Base-by-base conservation (phyloP, 2,113 vertebrate species). In the Oxyruncus cristatus region DNA sequence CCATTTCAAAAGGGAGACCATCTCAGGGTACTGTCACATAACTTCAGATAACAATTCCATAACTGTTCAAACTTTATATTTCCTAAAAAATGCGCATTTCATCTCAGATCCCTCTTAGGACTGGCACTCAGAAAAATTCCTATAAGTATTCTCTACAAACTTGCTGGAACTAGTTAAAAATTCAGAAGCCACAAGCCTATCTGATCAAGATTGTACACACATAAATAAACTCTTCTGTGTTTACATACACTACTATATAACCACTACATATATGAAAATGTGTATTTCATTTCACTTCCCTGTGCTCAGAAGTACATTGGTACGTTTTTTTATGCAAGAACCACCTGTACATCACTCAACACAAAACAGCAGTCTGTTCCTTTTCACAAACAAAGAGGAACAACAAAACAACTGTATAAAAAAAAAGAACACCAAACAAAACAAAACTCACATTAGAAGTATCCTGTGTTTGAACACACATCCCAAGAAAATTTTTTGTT, bases 221-320 rank as follows among this genome's bases (percentile, higher is more conserved):
- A 56, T 30, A 65, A 79, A 77, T 35, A 49, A 67, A 59, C 14
- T 15, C 10, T 52, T 56, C 6, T 20, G 44, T 26, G 32, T 26
- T 65, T 75, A 9, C 17, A 42, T 7, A 58, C 39, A 62, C 68
- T 6, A 32, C 24, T 16, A 59, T 18, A 9, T n/a, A 74, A 68
- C 2, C 24, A 41, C 20, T 13, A 32, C 5, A 1, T 8, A 35
- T 0, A 44, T 9, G 21, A 47, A 88, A 79, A 47, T 0, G 0
- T 20, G 2, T 11, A 46, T 83, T 87, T 85, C 50, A 58, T 67
- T 65, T 89, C 89, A 72, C 18, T 24, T 72, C 50, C 19, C 37
- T 49, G 12, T 3, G 53, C 11, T n/a, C 52, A 78, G 33, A 67
- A 44, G 35, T 30, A 35, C 7, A 6, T 2, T 19, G 39, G 4